phyloP scores from a whole-genome alignment of 2,113 vertebrate genomes.

The Gambusia affinis region DNA sequence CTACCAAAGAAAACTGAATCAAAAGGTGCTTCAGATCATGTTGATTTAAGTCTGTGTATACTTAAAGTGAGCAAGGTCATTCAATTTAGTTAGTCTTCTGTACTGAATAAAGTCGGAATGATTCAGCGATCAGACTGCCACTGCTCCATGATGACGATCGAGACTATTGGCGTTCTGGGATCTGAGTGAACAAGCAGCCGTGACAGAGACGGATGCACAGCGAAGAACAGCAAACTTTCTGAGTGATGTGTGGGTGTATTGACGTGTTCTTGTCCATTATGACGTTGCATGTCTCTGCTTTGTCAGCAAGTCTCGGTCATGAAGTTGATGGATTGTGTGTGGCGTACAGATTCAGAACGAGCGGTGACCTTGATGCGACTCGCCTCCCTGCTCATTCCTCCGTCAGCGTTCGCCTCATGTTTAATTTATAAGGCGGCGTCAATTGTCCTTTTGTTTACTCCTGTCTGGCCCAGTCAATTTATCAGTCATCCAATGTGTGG shows the following conservation, averaged over 20 bases:
- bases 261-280: conserved; percentile 9
- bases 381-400: conserved; percentile 37
- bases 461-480: conserved; percentile 21
- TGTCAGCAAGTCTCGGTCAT: conserved; percentile 14
- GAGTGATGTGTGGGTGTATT: background rate
- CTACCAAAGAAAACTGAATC: too few species aligned
- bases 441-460: conserved; percentile 27
- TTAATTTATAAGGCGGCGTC: conserved; percentile 49
- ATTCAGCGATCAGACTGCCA: conserved; percentile 3
- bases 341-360: conserved; percentile 39
- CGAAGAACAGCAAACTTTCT: background rate
- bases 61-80: background rate
- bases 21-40: too few species aligned
- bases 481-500: background rate
- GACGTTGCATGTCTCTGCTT: conserved; percentile 13
- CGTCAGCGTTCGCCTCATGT: conserved; percentile 38
- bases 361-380: conserved; percentile 48
- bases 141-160: background rate
- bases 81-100: background rate
- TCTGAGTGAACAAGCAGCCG: conserved; percentile 25
- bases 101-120: background rate
- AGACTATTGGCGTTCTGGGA: conserved; percentile 2
- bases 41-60: background rate
- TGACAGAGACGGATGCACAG: conserved; percentile 18
- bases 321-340: conserved; percentile 43